A percentile compares a stretch with the other conserved stretches of the same genome.
phyloP scores from a whole-genome alignment of 1,140 invertebrate species.

The Aphelenchoides besseyi region DNA sequence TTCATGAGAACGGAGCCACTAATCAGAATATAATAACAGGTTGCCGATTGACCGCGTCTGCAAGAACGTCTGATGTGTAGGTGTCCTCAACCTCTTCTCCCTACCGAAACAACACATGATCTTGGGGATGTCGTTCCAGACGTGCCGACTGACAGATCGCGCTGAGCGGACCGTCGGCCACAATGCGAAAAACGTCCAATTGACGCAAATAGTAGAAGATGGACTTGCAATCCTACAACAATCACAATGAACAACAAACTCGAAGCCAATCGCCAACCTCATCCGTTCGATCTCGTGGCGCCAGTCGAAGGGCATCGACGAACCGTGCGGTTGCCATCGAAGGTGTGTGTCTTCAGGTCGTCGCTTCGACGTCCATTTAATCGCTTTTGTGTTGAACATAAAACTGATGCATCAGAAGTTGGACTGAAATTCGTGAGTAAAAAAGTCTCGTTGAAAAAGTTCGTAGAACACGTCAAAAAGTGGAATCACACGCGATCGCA shows the following conservation, averaged over 20 bases:
- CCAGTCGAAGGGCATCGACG: slow-evolving; percentile 7
- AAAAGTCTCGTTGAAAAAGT: no score
- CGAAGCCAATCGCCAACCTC: background rate
- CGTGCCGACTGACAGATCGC: slow-evolving; percentile 42
- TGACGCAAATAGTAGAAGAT: slow-evolving; percentile 45
- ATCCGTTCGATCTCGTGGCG: slow-evolving; percentile 1
- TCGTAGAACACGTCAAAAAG: no score
- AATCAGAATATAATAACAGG: slow-evolving; percentile 52
- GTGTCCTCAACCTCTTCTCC: background rate
- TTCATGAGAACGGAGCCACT: slow-evolving; percentile 53
- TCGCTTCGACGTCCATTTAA: background rate
- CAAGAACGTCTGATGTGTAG: slow-evolving; percentile 24
- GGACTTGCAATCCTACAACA: slow-evolving; percentile 39
- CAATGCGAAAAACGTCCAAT: slow-evolving; percentile 43
- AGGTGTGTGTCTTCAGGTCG: background rate
- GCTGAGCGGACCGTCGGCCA: slow-evolving; percentile 38
- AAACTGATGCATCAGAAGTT: no score
- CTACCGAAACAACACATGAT: slow-evolving; percentile 51
- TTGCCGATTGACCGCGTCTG: slow-evolving; percentile 50
- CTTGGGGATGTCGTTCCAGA: slow-evolving; percentile 45
- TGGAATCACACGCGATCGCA: no score
- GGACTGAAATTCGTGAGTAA: no score
- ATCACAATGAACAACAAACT: background rate
- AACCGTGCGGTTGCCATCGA: slow-evolving; percentile 4
- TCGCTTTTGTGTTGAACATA: no score